A percentile compares a stretch with the other conserved stretches of the same genome.
phyloP scores from a whole-genome alignment of 2,113 vertebrate species.

The Diphyllodes magnificus region DNA sequence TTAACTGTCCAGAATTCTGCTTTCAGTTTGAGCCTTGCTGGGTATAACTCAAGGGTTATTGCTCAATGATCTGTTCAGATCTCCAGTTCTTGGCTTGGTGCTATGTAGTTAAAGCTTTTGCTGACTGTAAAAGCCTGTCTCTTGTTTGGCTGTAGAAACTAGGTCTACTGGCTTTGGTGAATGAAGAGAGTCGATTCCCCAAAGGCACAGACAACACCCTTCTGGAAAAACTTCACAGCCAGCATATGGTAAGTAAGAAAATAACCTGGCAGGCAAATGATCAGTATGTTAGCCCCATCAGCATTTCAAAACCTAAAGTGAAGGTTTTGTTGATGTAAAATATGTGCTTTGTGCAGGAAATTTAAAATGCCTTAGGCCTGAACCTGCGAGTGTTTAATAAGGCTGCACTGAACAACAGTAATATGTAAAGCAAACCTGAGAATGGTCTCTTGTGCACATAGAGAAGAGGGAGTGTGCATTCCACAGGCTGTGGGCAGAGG shows the following conservation, averaged over 20 bases:
- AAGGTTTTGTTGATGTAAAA: conserved; percentile 34
- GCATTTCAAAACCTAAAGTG: conserved; percentile 36
- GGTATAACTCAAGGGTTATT: not conserved
- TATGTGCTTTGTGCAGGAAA: conserved; percentile 20
- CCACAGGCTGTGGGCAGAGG: not conserved
- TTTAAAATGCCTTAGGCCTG: not conserved
- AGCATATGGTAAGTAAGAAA: conserved; percentile 81
- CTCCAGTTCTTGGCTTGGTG: not conserved
- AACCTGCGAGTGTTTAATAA: not conserved
- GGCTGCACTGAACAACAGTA: not conserved
- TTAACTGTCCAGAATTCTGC: not conserved
- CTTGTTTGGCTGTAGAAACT: conserved; percentile 78
- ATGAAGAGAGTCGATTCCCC: conserved; percentile 91
- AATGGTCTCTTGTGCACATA: not conserved
- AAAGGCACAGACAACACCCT: conserved; percentile 93
- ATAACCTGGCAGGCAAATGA: conserved; percentile 53
- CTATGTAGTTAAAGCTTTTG: not conserved
- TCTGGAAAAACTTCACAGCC: conserved; percentile 89
- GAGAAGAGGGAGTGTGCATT: not conserved
- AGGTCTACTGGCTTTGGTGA: conserved; percentile 89
- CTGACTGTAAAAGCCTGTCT: conserved; percentile 42
- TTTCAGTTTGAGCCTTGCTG: not conserved
- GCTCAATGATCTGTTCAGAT: not conserved
- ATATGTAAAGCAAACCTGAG: not conserved
- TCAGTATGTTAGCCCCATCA: conserved; percentile 40